These are phyloP conservation scores for Drosophila mulleri DNA, from an alignment of 2,888 invertebrate genomes.

Conservation along the genomic window DNA sequence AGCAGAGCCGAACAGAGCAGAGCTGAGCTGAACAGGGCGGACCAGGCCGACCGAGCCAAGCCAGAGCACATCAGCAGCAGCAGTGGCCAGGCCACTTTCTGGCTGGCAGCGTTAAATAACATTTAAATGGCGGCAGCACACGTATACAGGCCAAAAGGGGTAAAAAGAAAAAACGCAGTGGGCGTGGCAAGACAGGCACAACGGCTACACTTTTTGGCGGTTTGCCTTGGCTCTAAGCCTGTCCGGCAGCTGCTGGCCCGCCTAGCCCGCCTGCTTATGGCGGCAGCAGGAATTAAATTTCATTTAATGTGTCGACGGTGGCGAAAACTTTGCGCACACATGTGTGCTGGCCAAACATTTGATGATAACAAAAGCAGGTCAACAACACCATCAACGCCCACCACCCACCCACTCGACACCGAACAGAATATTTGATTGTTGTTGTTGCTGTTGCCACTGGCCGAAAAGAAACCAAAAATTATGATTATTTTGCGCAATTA, in stretches of 20 bases:
- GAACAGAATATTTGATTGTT: conserved; percentile 15
- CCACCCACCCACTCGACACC: neutral
- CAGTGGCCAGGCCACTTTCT: conserved; percentile 47
- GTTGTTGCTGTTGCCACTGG: conserved; percentile 25
- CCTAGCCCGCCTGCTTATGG: conserved; percentile 64
- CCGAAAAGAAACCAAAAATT: conserved; percentile 57
- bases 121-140: conserved; percentile 71
- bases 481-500: conserved; percentile 74
- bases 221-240: conserved; percentile 54
- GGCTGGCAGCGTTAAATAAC: conserved; percentile 73
- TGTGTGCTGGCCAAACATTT: conserved; percentile 66
- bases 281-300: conserved; percentile 78
- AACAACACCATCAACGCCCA: conserved; percentile 28
- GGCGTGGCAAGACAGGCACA: conserved; percentile 50
- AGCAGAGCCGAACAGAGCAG: no score
- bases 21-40: neutral
- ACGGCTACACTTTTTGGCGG: conserved; percentile 65
- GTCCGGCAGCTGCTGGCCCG: conserved; percentile 57
- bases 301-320: conserved; percentile 73
- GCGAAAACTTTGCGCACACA: conserved; percentile 71
- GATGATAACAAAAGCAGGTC: conserved; percentile 77
- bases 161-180: neutral
- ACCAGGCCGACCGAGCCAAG: no score
- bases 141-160: conserved; percentile 48
- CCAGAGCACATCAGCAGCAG: conserved; percentile 9